A percentile compares a stretch with the other conserved stretches of the same genome.
phyloP scores from a whole-genome alignment of 1,140 invertebrate genomes.

The Brachionus manjavacas region DNA sequence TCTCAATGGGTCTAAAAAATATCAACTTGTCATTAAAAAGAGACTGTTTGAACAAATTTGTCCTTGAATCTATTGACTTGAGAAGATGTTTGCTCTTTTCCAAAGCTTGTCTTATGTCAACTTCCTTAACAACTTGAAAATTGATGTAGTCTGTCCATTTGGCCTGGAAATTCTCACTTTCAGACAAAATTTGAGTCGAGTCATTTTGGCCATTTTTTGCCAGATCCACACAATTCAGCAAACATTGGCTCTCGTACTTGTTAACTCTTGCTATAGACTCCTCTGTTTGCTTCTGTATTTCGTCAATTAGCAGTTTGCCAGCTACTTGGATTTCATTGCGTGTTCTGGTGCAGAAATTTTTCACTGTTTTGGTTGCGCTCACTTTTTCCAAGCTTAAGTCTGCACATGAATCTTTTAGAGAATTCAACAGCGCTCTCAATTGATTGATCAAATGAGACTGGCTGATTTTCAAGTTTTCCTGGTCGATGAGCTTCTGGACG shows the following conservation, averaged over 20 bases:
- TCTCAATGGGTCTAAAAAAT: background rate
- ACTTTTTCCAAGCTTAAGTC: background rate
- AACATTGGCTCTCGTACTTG: background rate
- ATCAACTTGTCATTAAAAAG: background rate
- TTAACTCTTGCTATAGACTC: background rate
- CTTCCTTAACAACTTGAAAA: background rate
- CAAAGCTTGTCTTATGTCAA: background rate
- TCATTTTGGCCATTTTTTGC: background rate
- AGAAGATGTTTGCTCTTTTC: background rate
- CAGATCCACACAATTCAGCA: background rate
- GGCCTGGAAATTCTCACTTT: background rate
- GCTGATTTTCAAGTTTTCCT: background rate
- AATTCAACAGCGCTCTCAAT: background rate
- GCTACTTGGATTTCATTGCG: background rate
- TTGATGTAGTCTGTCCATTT: background rate
- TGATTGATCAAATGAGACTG: background rate
- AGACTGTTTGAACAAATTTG: background rate
- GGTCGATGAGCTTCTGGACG: background rate
- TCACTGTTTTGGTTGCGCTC: background rate
- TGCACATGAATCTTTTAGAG: background rate
- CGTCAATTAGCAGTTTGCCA: background rate
- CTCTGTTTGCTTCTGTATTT: background rate
- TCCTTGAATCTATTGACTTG: background rate
- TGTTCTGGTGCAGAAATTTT: background rate
- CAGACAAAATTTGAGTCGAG: background rate